Conservation (phyloP, 2,113 vertebrate genomes). For the Patagioenas fasciata region DNA sequence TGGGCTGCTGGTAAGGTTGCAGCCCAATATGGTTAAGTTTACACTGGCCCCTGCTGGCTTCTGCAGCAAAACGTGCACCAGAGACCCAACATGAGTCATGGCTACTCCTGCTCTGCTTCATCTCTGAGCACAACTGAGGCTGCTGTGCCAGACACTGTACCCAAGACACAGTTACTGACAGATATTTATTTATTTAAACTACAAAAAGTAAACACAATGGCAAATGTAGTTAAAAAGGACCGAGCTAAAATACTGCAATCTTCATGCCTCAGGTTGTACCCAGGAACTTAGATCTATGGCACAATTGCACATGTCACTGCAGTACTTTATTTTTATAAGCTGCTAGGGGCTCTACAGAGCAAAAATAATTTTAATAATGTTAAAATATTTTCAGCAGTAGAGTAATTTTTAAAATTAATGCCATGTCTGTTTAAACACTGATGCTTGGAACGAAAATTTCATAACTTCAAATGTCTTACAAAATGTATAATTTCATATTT, state of each 20-base stretch:
- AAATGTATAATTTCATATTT: neutral
- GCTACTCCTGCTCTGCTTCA: rapidly evolving
- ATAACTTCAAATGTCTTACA: neutral
- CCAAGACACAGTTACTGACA: rapidly evolving
- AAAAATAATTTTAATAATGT: neutral
- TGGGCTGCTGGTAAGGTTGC: too few species aligned
- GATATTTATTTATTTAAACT: neutral
- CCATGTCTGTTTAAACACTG: neutral
- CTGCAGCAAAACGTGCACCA: rapidly evolving
- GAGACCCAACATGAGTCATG: rapidly evolving
- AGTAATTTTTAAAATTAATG: neutral
- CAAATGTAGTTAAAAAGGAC: neutral
- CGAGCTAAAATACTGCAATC: neutral
- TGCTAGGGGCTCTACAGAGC: neutral
- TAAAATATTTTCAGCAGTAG: neutral
- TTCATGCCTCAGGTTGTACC: neutral
- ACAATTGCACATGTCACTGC: rapidly evolving
- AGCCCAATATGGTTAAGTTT: rapidly evolving
- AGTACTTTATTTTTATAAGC: neutral
- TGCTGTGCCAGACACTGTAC: rapidly evolving
- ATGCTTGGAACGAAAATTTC: neutral
- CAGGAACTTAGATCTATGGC: neutral
- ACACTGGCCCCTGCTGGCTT: neutral
- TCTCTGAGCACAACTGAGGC: too few species aligned
- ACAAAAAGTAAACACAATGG: neutral